Evolutionary conservation across 2,113 vertebrate genomes (phyloP).

Genomic region (Paramisgurnus dabryanus): DNA sequence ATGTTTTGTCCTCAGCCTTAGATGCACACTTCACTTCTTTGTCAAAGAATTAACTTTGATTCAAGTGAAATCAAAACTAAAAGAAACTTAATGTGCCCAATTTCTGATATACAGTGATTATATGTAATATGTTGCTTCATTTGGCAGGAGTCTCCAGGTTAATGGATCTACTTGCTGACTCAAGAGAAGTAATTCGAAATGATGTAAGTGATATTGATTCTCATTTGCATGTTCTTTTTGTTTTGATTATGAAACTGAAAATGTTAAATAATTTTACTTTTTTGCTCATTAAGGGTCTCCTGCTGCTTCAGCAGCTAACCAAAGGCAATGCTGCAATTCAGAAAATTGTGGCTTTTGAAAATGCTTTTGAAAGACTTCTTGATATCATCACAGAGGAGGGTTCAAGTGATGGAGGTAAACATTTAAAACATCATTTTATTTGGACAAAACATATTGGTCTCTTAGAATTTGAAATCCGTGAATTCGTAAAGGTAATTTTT

Average conservation of each 20-base stretch:
- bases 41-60: no score
- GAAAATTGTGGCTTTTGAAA: slow-evolving; percentile 99
- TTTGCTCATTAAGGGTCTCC: slow-evolving; percentile 78
- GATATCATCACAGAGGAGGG: slow-evolving; percentile 97
- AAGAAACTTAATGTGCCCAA: no score
- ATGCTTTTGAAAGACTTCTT: slow-evolving; percentile 93
- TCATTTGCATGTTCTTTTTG: background rate
- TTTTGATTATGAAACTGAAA: background rate
- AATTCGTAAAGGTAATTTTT: background rate
- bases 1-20: no score
- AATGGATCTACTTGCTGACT: slow-evolving; percentile 95
- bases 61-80: no score
- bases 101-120: background rate
- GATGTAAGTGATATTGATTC: slow-evolving; percentile 80
- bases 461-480: background rate
- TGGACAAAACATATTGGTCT: background rate
- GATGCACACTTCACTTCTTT: no score
- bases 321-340: slow-evolving; percentile 98
- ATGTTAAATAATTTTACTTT: slow-evolving; percentile 17
- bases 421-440: background rate
- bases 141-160: slow-evolving; percentile 90
- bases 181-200: slow-evolving; percentile 96
- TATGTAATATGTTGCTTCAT: slow-evolving; percentile 10
- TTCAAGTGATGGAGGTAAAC: slow-evolving; percentile 92
- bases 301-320: slow-evolving; percentile 92